A percentile compares a stretch with the other conserved stretches of the same genome.
These are phyloP conservation scores for Xestia ashworthii DNA, from an alignment of 2,888 invertebrate species.

Conservation along the genomic window DNA sequence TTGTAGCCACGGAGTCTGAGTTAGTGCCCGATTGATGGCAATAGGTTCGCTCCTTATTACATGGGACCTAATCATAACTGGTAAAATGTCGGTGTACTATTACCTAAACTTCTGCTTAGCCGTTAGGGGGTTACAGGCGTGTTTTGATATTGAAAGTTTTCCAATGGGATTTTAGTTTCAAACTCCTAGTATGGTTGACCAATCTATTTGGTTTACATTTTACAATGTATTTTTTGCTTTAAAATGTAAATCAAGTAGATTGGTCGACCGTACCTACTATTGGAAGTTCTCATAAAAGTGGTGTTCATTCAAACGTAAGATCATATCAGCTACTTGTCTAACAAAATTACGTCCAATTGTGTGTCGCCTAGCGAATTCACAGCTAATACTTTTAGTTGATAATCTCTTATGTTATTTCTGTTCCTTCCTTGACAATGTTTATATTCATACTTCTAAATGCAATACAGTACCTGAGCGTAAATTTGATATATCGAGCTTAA, in stretches of 20 bases:
- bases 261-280: background rate
- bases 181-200: background rate
- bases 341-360: background rate
- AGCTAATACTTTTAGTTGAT: constrained; percentile 7
- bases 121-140: too few relatives aligned
- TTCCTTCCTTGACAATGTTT: constrained; percentile 45
- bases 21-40: too few relatives aligned
- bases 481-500: background rate
- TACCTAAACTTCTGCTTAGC: too few relatives aligned
- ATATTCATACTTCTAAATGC: constrained; percentile 26
- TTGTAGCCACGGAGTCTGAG: too few relatives aligned
- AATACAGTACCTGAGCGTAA: background rate
- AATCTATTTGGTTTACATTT: too few relatives aligned
- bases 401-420: constrained; percentile 32
- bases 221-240: too few relatives aligned
- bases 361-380: constrained; percentile 14
- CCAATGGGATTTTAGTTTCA: background rate
- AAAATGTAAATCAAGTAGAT: too few relatives aligned
- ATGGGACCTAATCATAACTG: too few relatives aligned
- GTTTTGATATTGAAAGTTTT: background rate
- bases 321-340: background rate
- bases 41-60: too few relatives aligned
- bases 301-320: background rate
- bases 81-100: too few relatives aligned
- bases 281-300: background rate